Conservation (phyloP, 2,113 vertebrate genomes). For the Natator depressus region DNA sequence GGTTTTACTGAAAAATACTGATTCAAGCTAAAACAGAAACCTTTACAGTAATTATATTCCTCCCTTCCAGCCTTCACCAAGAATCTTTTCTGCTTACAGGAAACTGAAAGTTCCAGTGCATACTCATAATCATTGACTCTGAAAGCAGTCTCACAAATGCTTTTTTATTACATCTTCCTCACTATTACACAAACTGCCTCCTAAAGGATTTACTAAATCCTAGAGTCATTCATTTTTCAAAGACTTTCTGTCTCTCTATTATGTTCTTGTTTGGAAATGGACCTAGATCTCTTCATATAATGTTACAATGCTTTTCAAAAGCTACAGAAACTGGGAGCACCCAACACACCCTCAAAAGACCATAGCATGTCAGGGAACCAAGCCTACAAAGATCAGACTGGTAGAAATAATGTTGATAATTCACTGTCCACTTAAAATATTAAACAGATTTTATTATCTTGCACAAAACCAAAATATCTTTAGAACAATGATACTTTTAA, state of each 20-base stretch:
- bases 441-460: background rate
- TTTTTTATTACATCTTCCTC: background rate
- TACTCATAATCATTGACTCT: background rate
- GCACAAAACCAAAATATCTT: background rate
- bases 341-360: background rate
- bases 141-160: background rate
- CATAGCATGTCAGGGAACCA: background rate
- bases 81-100: background rate
- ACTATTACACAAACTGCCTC: background rate
- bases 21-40: background rate
- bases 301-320: background rate
- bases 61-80: background rate
- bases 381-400: background rate
- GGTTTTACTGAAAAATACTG: background rate
- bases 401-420: background rate
- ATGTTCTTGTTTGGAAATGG: background rate
- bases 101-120: background rate
- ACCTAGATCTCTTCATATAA: background rate
- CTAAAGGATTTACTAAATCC: background rate
- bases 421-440: background rate
- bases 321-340: background rate
- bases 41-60: background rate
- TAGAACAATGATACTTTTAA: background rate
- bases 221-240: background rate
- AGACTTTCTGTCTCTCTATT: background rate